Evolutionary conservation across 2,113 vertebrate genomes (phyloP).

Genomic region (Gallinago paraguaiae): DNA sequence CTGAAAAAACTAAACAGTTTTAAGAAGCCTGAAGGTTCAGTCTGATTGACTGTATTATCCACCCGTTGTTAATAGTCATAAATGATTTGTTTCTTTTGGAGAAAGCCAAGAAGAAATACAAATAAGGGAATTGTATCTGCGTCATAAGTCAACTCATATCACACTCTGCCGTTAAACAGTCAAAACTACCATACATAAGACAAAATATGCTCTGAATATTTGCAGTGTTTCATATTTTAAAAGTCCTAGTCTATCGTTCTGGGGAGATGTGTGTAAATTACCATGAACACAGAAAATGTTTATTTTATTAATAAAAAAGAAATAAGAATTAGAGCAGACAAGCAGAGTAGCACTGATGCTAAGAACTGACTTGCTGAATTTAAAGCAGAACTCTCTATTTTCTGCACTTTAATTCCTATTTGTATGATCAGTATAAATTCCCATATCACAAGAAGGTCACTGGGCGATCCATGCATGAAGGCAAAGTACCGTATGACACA

Average conservation of each 20-base stretch:
- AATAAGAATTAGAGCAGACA: neutral
- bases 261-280: neutral
- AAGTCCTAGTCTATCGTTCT: neutral
- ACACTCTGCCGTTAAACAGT: neutral
- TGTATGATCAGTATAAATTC: neutral
- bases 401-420: neutral
- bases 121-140: slow-evolving; percentile 14
- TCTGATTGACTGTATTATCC: slow-evolving; percentile 6
- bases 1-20: slow-evolving; percentile 9
- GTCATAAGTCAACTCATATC: neutral
- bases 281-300: neutral
- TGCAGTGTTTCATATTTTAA: neutral
- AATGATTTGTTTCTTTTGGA: slow-evolving; percentile 23
- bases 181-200: neutral
- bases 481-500: neutral
- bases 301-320: neutral
- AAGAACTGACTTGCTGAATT: neutral
- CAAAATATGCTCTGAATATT: neutral
- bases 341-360: neutral
- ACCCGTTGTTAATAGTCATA: slow-evolving; percentile 27
- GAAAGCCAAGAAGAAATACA: neutral
- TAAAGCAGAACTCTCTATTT: neutral
- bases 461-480: neutral
- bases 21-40: neutral
- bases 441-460: neutral